Evolutionary conservation across 2,113 vertebrate genomes (phyloP).

Genomic region (Esox niger): DNA sequence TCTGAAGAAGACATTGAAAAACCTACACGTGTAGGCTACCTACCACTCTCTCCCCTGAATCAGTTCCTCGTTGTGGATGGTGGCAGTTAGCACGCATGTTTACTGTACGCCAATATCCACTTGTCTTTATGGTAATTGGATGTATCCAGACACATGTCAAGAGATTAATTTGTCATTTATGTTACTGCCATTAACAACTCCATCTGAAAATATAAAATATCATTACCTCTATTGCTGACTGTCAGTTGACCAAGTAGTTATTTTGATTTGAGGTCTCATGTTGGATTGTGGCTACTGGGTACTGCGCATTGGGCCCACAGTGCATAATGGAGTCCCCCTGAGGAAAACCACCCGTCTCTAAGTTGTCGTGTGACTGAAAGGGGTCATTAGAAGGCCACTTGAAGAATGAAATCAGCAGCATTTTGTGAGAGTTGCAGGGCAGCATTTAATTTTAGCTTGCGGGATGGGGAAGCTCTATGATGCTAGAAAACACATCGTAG

Average conservation of each 20-base stretch:
- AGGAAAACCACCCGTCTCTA: background rate
- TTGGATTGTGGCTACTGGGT: no score
- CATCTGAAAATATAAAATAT: background rate
- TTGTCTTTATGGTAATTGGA: no score
- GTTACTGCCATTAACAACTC: background rate
- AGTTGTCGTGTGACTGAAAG: background rate
- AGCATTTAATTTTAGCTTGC: no score
- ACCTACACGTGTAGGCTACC: no score
- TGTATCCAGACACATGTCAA: no score
- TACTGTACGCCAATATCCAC: slow-evolving; percentile 43
- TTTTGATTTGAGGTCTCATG: no score
- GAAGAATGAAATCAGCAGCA: background rate
- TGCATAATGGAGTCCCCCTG: background rate
- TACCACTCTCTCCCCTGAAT: background rate
- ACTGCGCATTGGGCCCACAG: background rate
- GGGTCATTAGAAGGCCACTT: background rate
- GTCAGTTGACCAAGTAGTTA: background rate
- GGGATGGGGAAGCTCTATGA: no score
- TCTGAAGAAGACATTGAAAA: no score
- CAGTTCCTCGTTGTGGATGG: background rate
- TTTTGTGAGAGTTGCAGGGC: slow-evolving; percentile 1
- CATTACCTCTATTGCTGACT: background rate
- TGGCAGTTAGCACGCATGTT: slow-evolving; percentile 21
- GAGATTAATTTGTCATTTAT: background rate
- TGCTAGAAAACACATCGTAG: no score